Percentiles rank a stretch among this genome's conserved stretches.
These are phyloP conservation scores for Creontiades dilutus DNA, from an alignment of 2,888 invertebrate species.

Conservation along the genomic window DNA sequence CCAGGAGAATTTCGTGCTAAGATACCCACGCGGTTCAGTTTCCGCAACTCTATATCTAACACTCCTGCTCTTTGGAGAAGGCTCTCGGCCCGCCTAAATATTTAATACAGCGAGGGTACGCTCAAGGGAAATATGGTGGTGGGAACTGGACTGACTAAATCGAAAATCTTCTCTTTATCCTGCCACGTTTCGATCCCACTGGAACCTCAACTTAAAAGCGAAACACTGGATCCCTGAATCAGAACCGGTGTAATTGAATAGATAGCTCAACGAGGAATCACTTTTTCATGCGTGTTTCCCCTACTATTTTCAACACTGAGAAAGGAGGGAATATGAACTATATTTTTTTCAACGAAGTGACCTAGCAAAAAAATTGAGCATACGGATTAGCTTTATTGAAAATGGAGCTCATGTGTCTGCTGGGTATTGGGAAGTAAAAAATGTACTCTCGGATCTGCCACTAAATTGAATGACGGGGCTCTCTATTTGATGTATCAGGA, in stretches of 20 bases:
- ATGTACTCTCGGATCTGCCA: too few species aligned
- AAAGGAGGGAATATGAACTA: too few species aligned
- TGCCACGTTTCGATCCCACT: constrained; percentile 8
- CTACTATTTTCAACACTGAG: too few species aligned
- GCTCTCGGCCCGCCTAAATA: constrained; percentile 46
- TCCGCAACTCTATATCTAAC: background rate
- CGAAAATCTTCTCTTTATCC: constrained; percentile 60
- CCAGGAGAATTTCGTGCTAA: background rate
- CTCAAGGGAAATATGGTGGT: constrained; percentile 48
- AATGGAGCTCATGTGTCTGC: background rate
- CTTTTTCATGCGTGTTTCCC: background rate
- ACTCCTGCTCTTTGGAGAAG: background rate
- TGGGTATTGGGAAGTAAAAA: too few species aligned
- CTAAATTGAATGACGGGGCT: too few species aligned
- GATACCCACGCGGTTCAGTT: background rate
- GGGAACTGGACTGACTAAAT: constrained; percentile 44
- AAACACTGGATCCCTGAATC: constrained; percentile 39
- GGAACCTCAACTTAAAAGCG: constrained; percentile 46
- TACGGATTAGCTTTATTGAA: too few species aligned
- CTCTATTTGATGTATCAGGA: too few species aligned
- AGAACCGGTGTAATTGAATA: constrained; percentile 43
- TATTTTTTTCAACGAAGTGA: too few species aligned
- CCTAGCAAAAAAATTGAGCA: too few species aligned
- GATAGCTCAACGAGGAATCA: background rate
- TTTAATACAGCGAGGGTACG: constrained; percentile 45